Conservation (phyloP, 2,113 vertebrate genomes). For the Ondatra zibethicus region DNA sequence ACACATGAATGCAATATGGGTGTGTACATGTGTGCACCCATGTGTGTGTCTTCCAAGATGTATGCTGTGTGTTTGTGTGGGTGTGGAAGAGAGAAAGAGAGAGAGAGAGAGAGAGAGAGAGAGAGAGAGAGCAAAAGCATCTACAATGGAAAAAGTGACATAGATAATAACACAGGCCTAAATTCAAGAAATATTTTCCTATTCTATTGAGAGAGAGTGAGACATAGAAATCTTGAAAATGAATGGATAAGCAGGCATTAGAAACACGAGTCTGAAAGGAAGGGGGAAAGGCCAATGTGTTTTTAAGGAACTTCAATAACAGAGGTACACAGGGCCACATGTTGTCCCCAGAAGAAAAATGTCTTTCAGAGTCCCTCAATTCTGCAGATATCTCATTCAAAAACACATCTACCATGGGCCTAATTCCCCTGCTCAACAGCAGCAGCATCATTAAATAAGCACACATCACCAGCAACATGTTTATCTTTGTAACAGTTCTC, state of each 20-base stretch:
- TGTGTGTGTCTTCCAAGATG: neutral
- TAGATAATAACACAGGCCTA: neutral
- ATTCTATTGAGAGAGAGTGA: constrained; percentile 50
- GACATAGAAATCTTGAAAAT: constrained; percentile 67
- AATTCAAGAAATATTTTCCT: constrained; percentile 72
- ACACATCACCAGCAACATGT: constrained; percentile 87
- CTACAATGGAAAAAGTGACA: constrained; percentile 69
- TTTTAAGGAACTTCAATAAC: constrained; percentile 83
- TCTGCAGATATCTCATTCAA: constrained; percentile 88
- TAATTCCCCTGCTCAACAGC: constrained; percentile 91
- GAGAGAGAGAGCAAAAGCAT: constrained; percentile 5
- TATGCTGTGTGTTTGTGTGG: neutral
- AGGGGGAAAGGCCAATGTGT: constrained; percentile 82
- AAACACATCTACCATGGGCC: constrained; percentile 89
- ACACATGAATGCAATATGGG: neutral
- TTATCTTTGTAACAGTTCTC: constrained; percentile 89
- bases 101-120: neutral
- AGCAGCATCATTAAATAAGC: constrained; percentile 90
- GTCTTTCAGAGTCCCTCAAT: constrained; percentile 84
- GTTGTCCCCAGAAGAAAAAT: constrained; percentile 91
- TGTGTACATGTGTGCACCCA: neutral
- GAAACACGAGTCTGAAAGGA: constrained; percentile 73
- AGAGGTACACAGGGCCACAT: constrained; percentile 60
- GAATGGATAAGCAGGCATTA: constrained; percentile 74
- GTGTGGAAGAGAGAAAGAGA: neutral